Evolutionary conservation across 2,888 invertebrate genomes (phyloP), one percentile per base, ranked within the genome.

Genomic region (Herminia tarsipennalis): DNA sequence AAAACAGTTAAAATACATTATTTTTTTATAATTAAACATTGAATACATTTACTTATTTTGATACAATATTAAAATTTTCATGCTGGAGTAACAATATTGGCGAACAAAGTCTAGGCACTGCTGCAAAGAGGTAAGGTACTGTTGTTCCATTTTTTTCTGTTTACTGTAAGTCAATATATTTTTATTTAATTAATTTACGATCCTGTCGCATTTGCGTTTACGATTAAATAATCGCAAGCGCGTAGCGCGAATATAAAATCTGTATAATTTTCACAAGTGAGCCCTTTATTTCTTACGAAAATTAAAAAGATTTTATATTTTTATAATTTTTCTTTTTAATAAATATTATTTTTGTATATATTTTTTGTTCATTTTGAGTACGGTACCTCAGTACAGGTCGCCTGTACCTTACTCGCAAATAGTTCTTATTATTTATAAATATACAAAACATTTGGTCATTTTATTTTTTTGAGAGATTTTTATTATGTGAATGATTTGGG

Each of bases 401-500:
- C 68, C 69, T 35, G 48, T 56, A 64, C 65, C 68, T 45, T 53
- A 72, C 68, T 71, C 78, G 70, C 56, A 48, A 59, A 57, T 56
- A 65, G 40, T 64, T 67, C n/a, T n/a, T 76, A 73, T 70, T 76
- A 75, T 70, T 73, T 77, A 83, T 79, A 81, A 81, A 83, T 80
- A 79, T 85, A 83, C 76, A 83, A 84, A 79, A 66, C 70, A 68
- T 63, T 88, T 87, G 87, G 85, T 86, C 85, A 58, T 73, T 78
- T 80, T 64, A 57, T 72, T 73, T 72, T 61, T 68, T 69, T 57
- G 64, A 78, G 70, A 66, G 66, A 56, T 72, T 68, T 28, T 45
- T 44, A n/a, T 58, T 25, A 64, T 63, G 57, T 52, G 51, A 67
- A 69, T 65, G 62, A 66, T 65, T 57, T 61, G 22, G 48, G 56